Evolutionary conservation across 2,113 vertebrate genomes (phyloP).

Genomic region (Nycticryphes semicollaris): DNA sequence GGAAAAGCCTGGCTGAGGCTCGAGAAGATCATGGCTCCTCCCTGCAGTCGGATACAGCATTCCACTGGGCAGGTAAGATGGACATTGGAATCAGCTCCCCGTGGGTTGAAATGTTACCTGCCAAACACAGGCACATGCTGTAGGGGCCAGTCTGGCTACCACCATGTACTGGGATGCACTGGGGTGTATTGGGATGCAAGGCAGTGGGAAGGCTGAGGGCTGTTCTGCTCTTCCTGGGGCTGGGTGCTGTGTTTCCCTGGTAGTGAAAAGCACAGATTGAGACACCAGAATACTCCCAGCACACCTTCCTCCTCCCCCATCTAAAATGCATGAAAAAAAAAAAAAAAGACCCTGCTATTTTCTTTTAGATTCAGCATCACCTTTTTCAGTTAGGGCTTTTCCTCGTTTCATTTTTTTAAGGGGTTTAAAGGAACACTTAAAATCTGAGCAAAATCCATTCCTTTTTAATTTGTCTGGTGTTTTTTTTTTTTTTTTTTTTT

Average conservation of each 20-base stretch:
- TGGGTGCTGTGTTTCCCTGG: neutral
- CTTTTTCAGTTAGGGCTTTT: neutral
- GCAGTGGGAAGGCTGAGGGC: neutral
- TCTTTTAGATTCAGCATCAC: neutral
- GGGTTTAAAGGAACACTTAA: conserved; percentile 12
- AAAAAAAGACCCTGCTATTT: neutral
- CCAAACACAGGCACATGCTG: fast-evolving
- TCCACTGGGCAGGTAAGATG: neutral
- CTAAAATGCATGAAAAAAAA: fast-evolving
- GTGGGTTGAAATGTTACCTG: fast-evolving
- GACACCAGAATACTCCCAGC: neutral
- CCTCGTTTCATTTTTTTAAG: neutral
- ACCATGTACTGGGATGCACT: neutral
- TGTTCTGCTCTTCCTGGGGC: neutral
- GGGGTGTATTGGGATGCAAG: neutral
- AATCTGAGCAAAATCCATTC: neutral
- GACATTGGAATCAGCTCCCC: neutral
- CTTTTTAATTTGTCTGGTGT: neutral
- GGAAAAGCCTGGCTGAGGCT: neutral
- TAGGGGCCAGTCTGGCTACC: neutral
- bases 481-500: neutral
- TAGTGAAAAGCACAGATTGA: fast-evolving
- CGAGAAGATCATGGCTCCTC: fast-evolving
- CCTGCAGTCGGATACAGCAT: fast-evolving
- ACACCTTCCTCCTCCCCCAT: neutral